Base-by-base conservation (phyloP, 2,797 vertebrate species). In the Apogon hyalosoma region DNA sequence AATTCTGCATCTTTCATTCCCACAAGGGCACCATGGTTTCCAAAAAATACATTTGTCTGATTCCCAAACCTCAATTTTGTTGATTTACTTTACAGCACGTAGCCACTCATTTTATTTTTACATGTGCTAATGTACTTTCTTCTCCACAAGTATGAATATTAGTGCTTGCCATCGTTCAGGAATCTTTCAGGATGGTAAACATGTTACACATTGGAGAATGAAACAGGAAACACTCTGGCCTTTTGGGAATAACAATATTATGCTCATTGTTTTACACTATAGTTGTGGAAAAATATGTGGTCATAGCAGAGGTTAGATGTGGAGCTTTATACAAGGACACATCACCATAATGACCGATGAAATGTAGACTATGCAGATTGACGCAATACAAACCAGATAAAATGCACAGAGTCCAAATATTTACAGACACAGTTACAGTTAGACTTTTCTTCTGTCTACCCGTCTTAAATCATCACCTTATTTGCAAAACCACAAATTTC, bases 91-190 rank as follows among this genome's bases (percentile, higher is more conserved):
- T 6, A 12, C 12, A 24, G 15, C 46, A 49, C 1, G 1, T 31
- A 60, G 33, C 47, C 42, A 42, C 40, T 61, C 14, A 71, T 62
- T 74, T 77, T 56, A 43, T 49, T 5, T 60, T 59, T 33, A 31
- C 19, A 6, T 49, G 33, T 49, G 45, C 52, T 3, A 52, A 51
- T 47, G 47, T 8, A 33, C 31, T 62, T 67, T 70, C 53, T 56
- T 73, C 38, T 31, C 75, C 77, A 59, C 64, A 71, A 55, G 53
- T 10, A 75, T 55, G 43, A 73, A 66, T 66, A 74, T 78, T 24
- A 53, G 42, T 31, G 9, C 6, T 43, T 14, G 41, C 38, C 54
- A 31, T 21, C 45, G 42, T 28, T 64, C 51, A 51, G 13, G 48
- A 56, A 49, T 80, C 49, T 67, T 38, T 49, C 6, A 2, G 24